These are phyloP conservation scores for Opisthograptis luteolata DNA, from an alignment of 2,888 invertebrate species.

Conservation along the genomic window DNA sequence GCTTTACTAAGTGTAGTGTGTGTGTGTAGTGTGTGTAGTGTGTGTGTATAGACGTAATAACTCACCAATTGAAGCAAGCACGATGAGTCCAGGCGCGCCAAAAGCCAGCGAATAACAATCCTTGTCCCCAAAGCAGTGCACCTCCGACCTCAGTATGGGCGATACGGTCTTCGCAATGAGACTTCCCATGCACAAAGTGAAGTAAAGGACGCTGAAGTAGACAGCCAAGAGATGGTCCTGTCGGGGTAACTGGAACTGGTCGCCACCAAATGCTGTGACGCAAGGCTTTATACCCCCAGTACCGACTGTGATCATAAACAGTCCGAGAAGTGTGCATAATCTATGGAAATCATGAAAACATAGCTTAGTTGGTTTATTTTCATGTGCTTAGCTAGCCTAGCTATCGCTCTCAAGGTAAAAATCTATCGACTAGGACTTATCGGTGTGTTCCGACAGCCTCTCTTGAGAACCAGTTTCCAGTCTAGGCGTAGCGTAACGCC, in stretches of 20 bases:
- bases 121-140: conserved; percentile 86
- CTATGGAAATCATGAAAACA: conserved; percentile 57
- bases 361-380: no score
- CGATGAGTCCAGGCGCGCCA: conserved; percentile 90
- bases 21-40: no score
- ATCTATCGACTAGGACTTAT: no score
- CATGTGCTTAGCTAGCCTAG: no score
- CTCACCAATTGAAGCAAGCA: conserved; percentile 88
- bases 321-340: conserved; percentile 86
- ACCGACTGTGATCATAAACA: conserved; percentile 88
- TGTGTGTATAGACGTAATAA: no score
- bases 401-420: no score
- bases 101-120: conserved; percentile 90
- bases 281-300: conserved; percentile 94
- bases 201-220: conserved; percentile 92
- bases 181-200: conserved; percentile 87
- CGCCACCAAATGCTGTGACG: conserved; percentile 92
- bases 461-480: no score
- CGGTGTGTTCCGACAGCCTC: no score
- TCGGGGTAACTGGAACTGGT: conserved; percentile 88
- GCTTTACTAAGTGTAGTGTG: background rate
- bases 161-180: conserved; percentile 89
- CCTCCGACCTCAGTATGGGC: conserved; percentile 88
- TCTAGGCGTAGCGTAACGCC: no score
- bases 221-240: conserved; percentile 86